Conservation (phyloP, 2,888 invertebrate species). For the Nomada fabriciana region DNA sequence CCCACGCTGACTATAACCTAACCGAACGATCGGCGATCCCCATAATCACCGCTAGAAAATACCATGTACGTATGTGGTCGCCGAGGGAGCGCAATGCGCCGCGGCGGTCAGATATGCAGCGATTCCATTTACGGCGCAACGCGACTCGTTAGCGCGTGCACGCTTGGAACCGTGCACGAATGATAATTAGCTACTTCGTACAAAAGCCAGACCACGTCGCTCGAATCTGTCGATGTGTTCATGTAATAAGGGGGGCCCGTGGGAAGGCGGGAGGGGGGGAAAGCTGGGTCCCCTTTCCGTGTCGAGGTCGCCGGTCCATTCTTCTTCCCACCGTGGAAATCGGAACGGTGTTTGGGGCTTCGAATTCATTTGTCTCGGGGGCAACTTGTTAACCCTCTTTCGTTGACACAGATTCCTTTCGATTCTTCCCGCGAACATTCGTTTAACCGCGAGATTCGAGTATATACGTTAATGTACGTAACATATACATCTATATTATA, state of each 20-base stretch:
- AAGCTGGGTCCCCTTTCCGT: conserved; percentile 28
- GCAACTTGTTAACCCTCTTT: conserved; percentile 49
- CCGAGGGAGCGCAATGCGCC: conserved; percentile 3
- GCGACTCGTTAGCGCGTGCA: conserved; percentile 67
- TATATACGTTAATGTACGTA: too few species aligned
- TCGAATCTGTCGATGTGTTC: conserved; percentile 47
- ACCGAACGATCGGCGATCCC: conserved; percentile 48
- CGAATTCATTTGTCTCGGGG: conserved; percentile 52
- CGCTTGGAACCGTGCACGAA: conserved; percentile 49
- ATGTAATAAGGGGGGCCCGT: conserved; percentile 26
- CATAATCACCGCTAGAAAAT: conserved; percentile 54
- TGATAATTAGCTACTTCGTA: conserved; percentile 65
- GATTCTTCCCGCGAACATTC: background rate
- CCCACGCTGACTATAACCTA: conserved; percentile 28
- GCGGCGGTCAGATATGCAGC: conserved; percentile 32
- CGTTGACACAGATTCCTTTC: conserved; percentile 17
- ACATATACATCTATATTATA: too few species aligned
- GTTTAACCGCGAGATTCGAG: background rate
- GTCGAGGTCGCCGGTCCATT: conserved; percentile 51
- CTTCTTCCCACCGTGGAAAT: conserved; percentile 47
- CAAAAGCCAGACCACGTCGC: conserved; percentile 55
- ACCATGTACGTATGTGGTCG: background rate
- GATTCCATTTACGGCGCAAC: conserved; percentile 64
- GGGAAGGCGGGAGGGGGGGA: background rate
- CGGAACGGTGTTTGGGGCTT: conserved; percentile 44